A percentile compares a stretch with the other conserved stretches of the same genome.
Evolutionary conservation across 2,888 invertebrate genomes (phyloP).

Genomic region (Tinea pellionella): DNA sequence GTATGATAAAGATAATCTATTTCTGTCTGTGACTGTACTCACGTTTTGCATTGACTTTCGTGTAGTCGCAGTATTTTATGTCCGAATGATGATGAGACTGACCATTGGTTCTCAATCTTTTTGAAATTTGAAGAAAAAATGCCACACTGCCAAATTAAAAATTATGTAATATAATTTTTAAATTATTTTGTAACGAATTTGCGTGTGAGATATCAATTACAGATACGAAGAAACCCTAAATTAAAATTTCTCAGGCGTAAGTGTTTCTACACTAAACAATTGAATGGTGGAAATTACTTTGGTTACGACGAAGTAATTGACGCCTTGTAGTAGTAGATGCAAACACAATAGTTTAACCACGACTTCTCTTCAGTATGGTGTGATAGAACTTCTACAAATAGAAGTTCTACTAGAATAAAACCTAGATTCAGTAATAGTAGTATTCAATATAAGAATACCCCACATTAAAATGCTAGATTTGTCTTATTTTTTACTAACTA

Average conservation of each 20-base stretch:
- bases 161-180: too few species aligned
- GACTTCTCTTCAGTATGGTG: background rate
- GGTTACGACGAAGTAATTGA: background rate
- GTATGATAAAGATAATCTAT: background rate
- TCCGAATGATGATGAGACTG: slow-evolving; percentile 45
- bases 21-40: slow-evolving; percentile 37
- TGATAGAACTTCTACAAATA: background rate
- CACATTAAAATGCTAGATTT: too few species aligned
- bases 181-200: too few species aligned
- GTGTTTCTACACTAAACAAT: background rate
- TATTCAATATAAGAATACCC: too few species aligned
- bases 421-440: too few species aligned
- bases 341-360: background rate
- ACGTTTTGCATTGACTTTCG: slow-evolving; percentile 60
- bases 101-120: slow-evolving; percentile 32
- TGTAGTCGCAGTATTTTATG: slow-evolving; percentile 41
- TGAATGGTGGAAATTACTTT: background rate
- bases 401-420: too few species aligned
- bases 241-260: background rate
- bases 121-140: background rate
- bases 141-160: too few species aligned
- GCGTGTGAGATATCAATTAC: background rate
- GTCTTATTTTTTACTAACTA: too few species aligned
- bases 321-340: background rate
- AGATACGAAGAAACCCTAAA: background rate